Evolutionary conservation across 2,888 invertebrate genomes (phyloP), one percentile per base, ranked within the genome.

Genomic region (Zygogramma bicolorata): DNA sequence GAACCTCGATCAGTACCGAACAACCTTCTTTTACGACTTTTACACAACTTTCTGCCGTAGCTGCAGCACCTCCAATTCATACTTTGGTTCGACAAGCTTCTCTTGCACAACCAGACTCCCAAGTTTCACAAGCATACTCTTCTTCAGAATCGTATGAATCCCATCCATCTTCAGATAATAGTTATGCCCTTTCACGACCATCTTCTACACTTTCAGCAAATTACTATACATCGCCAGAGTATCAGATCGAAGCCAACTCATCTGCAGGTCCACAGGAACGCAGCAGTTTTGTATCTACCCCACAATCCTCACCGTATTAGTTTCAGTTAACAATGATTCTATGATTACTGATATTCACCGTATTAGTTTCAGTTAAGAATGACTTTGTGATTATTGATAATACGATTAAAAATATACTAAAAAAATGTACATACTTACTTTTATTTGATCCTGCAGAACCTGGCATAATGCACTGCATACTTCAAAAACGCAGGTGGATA

Each of bases 361-460:
- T 34, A 60, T 29, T 60, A 18, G 38, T 60, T 34, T 65, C 65
- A 65, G 65, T 18, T 49, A 65, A 65, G 15, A 15, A 60, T 29
- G 60, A 60, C n/a, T 60, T 34, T 34, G 38, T 61, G 61, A 40
- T 61, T 61, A 61, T n/a, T 61, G 4, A 57, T n/a, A n/a, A n/a
- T 57, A 57, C 1, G 20, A 57, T 3, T 25, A 25, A 57, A 57
- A n/a, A 7, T 15, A 57, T 57, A 3, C 20, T 18, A 57, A 57
- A 18, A 65, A 65, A 65, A 18, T 29, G 18, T 62, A 65, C 4
- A 46, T 69, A 38, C 73, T 71, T 71, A 77, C 75, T 68, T 71
- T 70, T 70, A 77, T 71, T 70, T 74, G 46, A 59, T 75, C 72
- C 71, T 73, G 38, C 66, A 78, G 70, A 70, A 59, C 70, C 57